Percentiles rank a stretch among this genome's conserved stretches.
Evolutionary conservation across 1,140 invertebrate species (phyloP).

Genomic region (Saccostrea glomerata): DNA sequence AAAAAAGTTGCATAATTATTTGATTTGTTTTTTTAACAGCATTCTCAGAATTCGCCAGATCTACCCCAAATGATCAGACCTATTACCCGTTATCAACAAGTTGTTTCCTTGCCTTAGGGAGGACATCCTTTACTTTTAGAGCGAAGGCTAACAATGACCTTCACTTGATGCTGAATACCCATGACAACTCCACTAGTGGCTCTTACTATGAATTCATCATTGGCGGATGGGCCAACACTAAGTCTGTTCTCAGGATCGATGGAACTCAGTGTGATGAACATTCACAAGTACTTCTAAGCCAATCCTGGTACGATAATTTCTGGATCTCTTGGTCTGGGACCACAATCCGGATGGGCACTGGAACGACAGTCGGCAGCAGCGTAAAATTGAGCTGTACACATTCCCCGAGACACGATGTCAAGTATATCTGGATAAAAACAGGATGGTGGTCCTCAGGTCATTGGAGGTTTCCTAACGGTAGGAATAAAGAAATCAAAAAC

Average conservation of each 20-base stretch:
- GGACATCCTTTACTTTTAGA: background rate
- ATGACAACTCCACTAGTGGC: background rate
- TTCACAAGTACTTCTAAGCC: background rate
- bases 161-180: background rate
- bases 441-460: constrained; percentile 3
- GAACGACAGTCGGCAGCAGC: background rate
- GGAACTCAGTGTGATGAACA: background rate
- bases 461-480: constrained; percentile 16
- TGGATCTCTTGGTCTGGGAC: background rate
- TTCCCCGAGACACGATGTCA: background rate
- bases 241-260: background rate
- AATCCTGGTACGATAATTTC: background rate
- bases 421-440: background rate
- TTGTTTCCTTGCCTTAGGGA: background rate
- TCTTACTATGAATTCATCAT: background rate
- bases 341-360: background rate
- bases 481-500: background rate
- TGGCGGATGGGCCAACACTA: background rate
- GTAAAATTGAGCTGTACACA: background rate
- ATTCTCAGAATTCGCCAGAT: background rate
- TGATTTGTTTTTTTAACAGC: background rate
- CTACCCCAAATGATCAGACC: background rate
- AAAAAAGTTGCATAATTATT: too few species aligned
- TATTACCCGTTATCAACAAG: background rate
- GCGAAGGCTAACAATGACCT: background rate